Percentiles rank a stretch among this genome's conserved stretches.
Evolutionary conservation across 2,888 invertebrate genomes (phyloP).

Genomic region (Mythimna impura): DNA sequence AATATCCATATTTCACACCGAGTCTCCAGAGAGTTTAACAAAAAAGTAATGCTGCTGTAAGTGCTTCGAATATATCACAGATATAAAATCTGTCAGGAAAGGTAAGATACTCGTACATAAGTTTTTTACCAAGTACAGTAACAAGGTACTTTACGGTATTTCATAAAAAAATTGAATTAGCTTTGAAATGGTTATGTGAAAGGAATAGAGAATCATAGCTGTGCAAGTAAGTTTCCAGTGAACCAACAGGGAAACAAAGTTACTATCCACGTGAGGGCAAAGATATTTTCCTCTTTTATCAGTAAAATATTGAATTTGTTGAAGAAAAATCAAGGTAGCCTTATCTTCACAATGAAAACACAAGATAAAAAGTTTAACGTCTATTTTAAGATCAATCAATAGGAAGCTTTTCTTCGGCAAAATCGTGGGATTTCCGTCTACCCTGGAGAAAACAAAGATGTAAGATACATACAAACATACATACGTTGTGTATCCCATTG

Average conservation of each 20-base stretch:
- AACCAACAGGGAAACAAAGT: not conserved
- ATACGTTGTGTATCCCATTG: constrained; percentile 32
- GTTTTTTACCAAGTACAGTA: not conserved
- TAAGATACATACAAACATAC: not conserved
- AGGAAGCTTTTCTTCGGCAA: constrained; percentile 4
- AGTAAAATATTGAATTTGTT: not conserved
- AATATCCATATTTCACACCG: constrained; percentile 23
- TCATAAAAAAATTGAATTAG: not conserved
- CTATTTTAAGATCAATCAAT: constrained; percentile 9
- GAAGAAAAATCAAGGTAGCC: not conserved
- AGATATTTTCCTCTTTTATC: not conserved
- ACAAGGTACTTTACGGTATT: not conserved
- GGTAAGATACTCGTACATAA: not conserved
- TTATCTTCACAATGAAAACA: not conserved
- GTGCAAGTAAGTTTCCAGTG: not conserved
- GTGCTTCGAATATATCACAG: not conserved
- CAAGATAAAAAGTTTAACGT: not conserved
- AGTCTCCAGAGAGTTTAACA: not conserved
- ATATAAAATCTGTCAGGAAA: constrained; percentile 19
- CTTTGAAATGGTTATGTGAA: not conserved
- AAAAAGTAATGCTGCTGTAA: not conserved
- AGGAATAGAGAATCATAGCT: not conserved
- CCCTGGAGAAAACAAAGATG: constrained; percentile 13
- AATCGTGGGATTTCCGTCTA: constrained; percentile 7
- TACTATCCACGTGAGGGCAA: not conserved